These are phyloP conservation scores for Salpingus planirostris DNA, from an alignment of 2,888 invertebrate species.

Conservation along the genomic window DNA sequence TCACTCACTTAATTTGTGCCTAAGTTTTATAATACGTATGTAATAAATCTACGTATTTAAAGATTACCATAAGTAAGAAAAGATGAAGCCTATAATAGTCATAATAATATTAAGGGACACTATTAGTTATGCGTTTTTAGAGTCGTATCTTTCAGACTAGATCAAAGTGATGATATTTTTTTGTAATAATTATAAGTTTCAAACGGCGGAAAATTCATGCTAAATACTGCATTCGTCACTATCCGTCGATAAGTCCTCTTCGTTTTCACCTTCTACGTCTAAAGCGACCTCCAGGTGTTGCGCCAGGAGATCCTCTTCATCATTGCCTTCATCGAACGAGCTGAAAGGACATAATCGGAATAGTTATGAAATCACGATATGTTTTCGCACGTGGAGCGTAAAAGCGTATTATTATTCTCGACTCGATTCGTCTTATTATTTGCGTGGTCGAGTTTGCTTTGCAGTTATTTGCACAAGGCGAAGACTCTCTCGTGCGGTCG, in stretches of 20 bases:
- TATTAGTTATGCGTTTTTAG: background rate
- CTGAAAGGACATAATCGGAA: too few species aligned
- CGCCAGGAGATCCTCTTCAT: conserved; percentile 59
- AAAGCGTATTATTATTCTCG: too few species aligned
- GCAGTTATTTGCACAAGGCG: conserved; percentile 1
- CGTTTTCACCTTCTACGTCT: conserved; percentile 27
- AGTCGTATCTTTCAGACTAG: conserved; percentile 14
- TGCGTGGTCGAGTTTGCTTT: too few species aligned
- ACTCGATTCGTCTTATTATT: too few species aligned
- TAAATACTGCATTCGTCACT: conserved; percentile 58
- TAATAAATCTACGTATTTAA: too few species aligned
- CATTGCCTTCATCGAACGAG: conserved; percentile 60
- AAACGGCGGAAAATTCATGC: conserved; percentile 17
- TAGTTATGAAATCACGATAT: too few species aligned
- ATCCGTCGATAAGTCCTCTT: conserved; percentile 38
- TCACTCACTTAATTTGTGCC: conserved; percentile 18
- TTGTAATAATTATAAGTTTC: too few species aligned
- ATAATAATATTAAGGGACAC: background rate
- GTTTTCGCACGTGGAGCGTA: too few species aligned
- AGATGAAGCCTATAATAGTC: too few species aligned
- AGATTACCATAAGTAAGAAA: too few species aligned
- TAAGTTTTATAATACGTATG: background rate
- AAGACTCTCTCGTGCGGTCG: too few species aligned
- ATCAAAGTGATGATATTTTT: conserved; percentile 12
- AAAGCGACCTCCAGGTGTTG: conserved; percentile 54